Evolutionary conservation across 2,797 vertebrate genomes (phyloP), one percentile per base, ranked within the genome.

Genomic region (Myotis findleyi): DNA sequence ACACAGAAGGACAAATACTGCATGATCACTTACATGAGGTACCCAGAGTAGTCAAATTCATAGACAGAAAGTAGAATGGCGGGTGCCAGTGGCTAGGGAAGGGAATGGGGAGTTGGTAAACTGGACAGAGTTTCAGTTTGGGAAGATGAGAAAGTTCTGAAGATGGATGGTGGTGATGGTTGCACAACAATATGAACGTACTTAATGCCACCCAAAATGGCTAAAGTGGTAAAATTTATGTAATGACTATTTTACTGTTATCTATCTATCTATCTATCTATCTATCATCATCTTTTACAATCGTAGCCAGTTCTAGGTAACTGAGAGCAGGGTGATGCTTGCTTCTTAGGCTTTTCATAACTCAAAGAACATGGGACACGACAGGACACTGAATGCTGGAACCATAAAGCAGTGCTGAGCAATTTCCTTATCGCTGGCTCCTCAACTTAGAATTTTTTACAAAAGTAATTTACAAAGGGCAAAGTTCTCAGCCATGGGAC

Each of bases 401-500:
- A 71, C 79, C 94, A 79, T 93, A 88, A 94, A 96, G 87, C 81
- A 69, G 69, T 4, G 72, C 38, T 27, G 5, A n/a, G 68, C 59
- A 18, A 75, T 75, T 94, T 94, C 91, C 94, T 89, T 81, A 96
- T 94, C n/a, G 0, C 47, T 18, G 23, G 30, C 94, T 95, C 91
- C 80, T 36, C 87, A n/a, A 13, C 76, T 76, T 55, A 75, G 81
- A 89, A 38, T 27, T 59, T 93, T 87, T 89, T 69, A 86, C 80
- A 68, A 83, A 91, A 77, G 83, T 55, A 30, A 75, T 88, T 97
- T 53, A 92, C 64, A 75, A 41, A 95, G 95, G 93, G 68, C 92
- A 84, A 96, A 97, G 96, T 92, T 95, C 97, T 96, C 55, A 12
- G 76, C 86, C 44, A 36, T 0, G 1, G 91, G 55, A 41, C 93